phyloP scores from a whole-genome alignment of 2,888 invertebrate genomes.

The Rhamnusium bicolor region DNA sequence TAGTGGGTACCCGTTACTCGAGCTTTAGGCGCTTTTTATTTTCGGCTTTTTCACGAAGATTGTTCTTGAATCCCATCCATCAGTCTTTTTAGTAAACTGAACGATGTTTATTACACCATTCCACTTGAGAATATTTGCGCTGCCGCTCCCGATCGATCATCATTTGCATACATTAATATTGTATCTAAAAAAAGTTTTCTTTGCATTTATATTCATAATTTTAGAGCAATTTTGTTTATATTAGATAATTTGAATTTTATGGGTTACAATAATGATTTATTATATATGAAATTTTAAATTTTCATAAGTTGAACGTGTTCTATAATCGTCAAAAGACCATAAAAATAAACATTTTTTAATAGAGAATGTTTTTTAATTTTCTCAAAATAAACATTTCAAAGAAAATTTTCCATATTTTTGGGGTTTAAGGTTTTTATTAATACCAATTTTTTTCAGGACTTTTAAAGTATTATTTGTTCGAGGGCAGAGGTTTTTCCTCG shows the following conservation, averaged over 20 bases:
- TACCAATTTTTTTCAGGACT: too few relatives aligned
- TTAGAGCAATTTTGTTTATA: conserved; percentile 15
- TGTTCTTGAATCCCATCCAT: conserved; percentile 23
- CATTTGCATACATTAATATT: conserved; percentile 24
- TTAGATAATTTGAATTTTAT: neutral
- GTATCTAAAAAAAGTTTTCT: conserved; percentile 10
- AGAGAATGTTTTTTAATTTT: too few relatives aligned
- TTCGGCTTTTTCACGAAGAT: conserved; percentile 1
- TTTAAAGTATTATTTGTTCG: too few relatives aligned
- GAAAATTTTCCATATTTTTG: too few relatives aligned
- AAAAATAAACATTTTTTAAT: too few relatives aligned
- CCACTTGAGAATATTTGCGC: neutral
- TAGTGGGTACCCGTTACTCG: conserved; percentile 15
- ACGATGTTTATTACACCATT: conserved; percentile 22
- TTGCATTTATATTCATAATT: conserved; percentile 19
- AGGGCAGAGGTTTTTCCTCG: too few relatives aligned
- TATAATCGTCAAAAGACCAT: too few relatives aligned
- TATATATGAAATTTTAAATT: neutral
- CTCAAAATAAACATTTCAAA: too few relatives aligned
- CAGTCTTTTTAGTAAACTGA: conserved; percentile 21
- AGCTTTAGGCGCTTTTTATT: conserved; percentile 12
- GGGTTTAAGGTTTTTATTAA: too few relatives aligned
- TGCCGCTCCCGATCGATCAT: conserved; percentile 18
- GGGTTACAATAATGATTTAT: neutral
- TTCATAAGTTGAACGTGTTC: too few relatives aligned